Base-by-base conservation (phyloP, 2,113 vertebrate species). In the Megaceryle torquata region DNA sequence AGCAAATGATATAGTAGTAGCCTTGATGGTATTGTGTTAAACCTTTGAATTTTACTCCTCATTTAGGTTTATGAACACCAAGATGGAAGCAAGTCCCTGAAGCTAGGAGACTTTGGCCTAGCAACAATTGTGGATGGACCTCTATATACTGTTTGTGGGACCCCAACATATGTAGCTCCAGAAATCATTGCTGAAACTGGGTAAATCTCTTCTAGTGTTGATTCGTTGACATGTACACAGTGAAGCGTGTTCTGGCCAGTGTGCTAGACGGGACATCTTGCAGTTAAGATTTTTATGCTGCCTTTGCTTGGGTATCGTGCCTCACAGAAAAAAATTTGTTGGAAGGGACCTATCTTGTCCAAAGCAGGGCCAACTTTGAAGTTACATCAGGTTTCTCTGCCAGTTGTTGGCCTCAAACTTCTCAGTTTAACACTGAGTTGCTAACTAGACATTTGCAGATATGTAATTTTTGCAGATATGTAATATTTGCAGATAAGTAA, bases 161-260 rank as follows among this genome's bases (percentile, higher is more conserved):
- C 99, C 9, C 99, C 99, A 15, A 99, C 99, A 39, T 99, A 99
- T 37, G 99, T 99, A 94, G 99, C 99, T 91, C 99, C 99, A 70
- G 99, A 99, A 97, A 99, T 99, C 95, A 98, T 99, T 3, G 98
- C 99, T 71, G 99, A 99, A 98, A 99, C 98, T 9, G 99, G 99
- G 99, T 99, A 97, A 98, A 97, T 69, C 25, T 6, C 50, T 87
- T 88, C 15, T 75, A 43, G 15, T 35, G 43, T n/a, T 48, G 26
- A 35, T 56, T 70, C 43, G n/a, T 9, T 61, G 37, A n/a, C 39
- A 20, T 74, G 26, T 68, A 84, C 22, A 29, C 51, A 59, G 41
- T 5, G 7, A 25, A 85, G 21, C 15, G 21, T 67, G 68, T 86
- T 80, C 63, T 85, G 10, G 1, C 22, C 67, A 33, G 67, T 54